Base-by-base conservation (phyloP, 2,888 invertebrate species). In the Latrodectus elegans region DNA sequence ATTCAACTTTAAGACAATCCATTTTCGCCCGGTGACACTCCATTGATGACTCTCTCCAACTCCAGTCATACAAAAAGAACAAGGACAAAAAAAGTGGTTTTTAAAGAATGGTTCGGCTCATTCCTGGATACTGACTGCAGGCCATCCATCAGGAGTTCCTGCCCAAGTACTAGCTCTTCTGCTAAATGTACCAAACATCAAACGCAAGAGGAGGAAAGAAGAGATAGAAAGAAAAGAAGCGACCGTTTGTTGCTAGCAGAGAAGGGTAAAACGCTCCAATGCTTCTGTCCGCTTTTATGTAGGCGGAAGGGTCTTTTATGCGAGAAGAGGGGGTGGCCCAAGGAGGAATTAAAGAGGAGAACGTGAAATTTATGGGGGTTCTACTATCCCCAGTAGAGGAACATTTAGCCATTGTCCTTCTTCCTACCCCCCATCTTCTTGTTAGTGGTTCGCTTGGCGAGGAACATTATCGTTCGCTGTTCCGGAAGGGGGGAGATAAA, bases 361-460 rank as follows among this genome's bases (percentile, higher is more conserved):
- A 75, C 83, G 70, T 64, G 76, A 22, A 83, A 83, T 83, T 83
- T 83, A 83, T 76, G 83, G 73, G 82, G 76, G 79, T 38, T 64
- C 60, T 22, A 51, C n/a, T 68, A 68, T 74, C 55, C 75, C 52
- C 17, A 22, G 60, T 65, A 75, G 53, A 38, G 68, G 83, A 76
- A 51, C 83, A 64, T 83, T 83, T 83, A 83, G 83, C 83, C 76
- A 83, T 83, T 83, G 83, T 83, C 83, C 75, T 71, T 55, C 15
- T 15, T 55, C 55, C 55, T 14, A 55, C 6, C 55, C 55, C 55
- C 55, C 76, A 51, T 76, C 70, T 70, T 83, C 76, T 82, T 82
- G 82, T 68, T 68, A 73, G 73, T 75, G 81, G 22, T 14, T 74
- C 67, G 4, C 51, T 55, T 26, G 38, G 64, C 60, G 68, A 76